A percentile compares a stretch with the other conserved stretches of the same genome.
phyloP scores from a whole-genome alignment of 2,113 vertebrate species.

The Nesogale talazaci region DNA sequence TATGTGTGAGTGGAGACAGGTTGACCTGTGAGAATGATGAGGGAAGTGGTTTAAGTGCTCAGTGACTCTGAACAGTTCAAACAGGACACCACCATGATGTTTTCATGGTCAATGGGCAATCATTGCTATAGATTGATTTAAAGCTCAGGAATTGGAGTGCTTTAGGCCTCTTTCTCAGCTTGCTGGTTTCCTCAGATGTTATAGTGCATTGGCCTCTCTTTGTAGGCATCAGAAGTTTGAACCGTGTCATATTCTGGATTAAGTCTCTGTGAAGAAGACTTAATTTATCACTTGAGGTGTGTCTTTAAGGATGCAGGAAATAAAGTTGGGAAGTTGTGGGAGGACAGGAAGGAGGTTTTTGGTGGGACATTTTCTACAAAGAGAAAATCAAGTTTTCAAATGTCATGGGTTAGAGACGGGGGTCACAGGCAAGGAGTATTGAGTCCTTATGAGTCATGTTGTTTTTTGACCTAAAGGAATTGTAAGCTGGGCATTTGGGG shows the following conservation, averaged over 20 bases:
- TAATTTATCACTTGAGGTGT: conserved; percentile 3
- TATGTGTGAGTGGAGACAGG: conserved; percentile 56
- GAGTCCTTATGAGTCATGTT: background rate
- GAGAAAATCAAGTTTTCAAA: background rate
- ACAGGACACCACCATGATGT: background rate
- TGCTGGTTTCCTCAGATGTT: background rate
- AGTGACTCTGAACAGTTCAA: conserved; percentile 36
- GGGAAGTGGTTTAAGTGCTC: conserved; percentile 31
- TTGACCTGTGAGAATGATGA: conserved; percentile 46
- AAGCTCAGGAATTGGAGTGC: background rate
- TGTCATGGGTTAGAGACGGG: background rate
- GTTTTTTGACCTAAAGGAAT: background rate
- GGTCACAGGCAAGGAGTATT: background rate
- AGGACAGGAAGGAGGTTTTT: background rate
- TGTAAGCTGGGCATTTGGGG: background rate
- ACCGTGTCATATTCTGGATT: background rate
- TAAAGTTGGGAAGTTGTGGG: background rate
- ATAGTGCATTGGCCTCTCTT: background rate
- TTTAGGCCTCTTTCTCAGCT: background rate
- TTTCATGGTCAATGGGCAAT: background rate
- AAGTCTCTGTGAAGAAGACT: background rate
- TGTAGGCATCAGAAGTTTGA: background rate
- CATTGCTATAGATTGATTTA: background rate
- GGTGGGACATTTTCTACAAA: background rate
- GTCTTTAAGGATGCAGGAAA: conserved; percentile 24